Conservation (phyloP, 2,888 invertebrate genomes). For the Xestia ashworthii region DNA sequence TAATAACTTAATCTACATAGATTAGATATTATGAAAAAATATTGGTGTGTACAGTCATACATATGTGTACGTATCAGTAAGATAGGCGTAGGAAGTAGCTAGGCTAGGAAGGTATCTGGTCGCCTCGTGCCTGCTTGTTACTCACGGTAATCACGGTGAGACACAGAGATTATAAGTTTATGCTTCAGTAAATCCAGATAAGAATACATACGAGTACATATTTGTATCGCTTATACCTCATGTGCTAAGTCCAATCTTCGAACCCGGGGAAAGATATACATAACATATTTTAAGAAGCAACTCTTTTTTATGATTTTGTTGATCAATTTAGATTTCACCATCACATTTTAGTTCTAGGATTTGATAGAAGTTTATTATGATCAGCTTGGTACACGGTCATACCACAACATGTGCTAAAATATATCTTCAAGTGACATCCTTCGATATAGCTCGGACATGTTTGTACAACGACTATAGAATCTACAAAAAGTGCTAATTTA, state of each 20-base stretch:
- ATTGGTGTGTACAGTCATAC: conserved; percentile 20
- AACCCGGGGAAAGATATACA: neutral
- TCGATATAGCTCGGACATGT: neutral
- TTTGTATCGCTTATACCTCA: neutral
- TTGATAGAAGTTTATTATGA: neutral
- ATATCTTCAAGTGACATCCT: conserved; percentile 3
- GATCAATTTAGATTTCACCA: neutral
- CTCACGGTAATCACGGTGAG: conserved; percentile 1
- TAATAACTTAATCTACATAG: conserved; percentile 3
- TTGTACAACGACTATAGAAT: neutral
- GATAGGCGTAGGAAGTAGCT: conserved; percentile 7
- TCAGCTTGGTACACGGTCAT: neutral
- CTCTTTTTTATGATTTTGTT: neutral
- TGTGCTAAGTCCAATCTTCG: neutral
- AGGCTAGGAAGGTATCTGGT: neutral
- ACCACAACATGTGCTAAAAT: neutral
- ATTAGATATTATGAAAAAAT: conserved; percentile 21
- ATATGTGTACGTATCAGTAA: neutral
- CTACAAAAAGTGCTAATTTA: neutral
- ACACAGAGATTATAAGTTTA: neutral
- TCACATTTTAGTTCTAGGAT: neutral
- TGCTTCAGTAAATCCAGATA: neutral
- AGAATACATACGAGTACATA: neutral
- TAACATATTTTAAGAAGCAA: neutral
- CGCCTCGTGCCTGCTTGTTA: neutral